Evolutionary conservation across 2,797 vertebrate genomes (phyloP).

Genomic region (Galaxias olidus): DNA sequence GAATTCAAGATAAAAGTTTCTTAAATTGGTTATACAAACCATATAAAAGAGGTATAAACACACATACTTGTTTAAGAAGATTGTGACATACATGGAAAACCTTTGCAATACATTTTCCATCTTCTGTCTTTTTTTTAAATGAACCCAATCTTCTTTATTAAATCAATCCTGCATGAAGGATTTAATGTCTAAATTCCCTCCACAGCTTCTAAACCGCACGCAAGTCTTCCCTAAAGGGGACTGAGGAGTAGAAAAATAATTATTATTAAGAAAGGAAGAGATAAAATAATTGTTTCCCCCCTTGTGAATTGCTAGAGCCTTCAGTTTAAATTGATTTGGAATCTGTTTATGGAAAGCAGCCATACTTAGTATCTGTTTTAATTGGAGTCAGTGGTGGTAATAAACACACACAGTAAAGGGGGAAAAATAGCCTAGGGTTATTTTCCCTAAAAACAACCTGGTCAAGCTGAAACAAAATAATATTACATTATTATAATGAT

Average conservation of each 20-base stretch:
- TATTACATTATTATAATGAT: too few relatives aligned
- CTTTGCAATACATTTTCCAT: background rate
- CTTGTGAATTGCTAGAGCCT: background rate
- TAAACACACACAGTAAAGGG: background rate
- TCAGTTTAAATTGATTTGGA: background rate
- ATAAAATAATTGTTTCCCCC: constrained; percentile 2
- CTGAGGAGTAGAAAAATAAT: background rate
- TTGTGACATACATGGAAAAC: background rate
- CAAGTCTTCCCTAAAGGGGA: background rate
- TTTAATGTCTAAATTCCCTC: background rate
- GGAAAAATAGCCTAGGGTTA: too few relatives aligned
- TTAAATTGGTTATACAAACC: too few relatives aligned
- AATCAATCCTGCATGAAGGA: background rate
- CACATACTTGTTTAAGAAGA: too few relatives aligned
- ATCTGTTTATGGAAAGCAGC: background rate
- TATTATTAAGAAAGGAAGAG: background rate
- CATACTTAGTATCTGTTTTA: background rate
- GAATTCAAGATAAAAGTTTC: too few relatives aligned
- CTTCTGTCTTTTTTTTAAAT: too few relatives aligned
- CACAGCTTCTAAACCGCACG: background rate
- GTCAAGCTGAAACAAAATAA: too few relatives aligned
- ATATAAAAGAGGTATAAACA: too few relatives aligned
- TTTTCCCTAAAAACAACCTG: too few relatives aligned
- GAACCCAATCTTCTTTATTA: background rate
- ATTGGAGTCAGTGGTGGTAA: background rate